phyloP scores from a whole-genome alignment of 2,888 invertebrate genomes.

The Macrophya annulata region DNA sequence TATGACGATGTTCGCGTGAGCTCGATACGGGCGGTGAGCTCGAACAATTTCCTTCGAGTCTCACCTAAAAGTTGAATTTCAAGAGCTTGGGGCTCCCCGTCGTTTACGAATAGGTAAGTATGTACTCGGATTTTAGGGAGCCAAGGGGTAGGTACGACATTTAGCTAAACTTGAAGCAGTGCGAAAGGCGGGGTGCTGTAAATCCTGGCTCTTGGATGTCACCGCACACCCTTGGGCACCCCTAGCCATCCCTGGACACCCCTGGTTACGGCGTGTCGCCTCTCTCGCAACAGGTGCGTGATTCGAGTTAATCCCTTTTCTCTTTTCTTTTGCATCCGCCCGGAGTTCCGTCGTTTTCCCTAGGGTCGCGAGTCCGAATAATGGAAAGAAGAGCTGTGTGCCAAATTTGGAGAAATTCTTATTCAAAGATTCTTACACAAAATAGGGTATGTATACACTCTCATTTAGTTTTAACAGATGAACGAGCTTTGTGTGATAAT shows the following conservation, averaged over 20 bases:
- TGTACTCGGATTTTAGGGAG: constrained; percentile 22
- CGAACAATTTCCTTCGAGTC: constrained; percentile 45
- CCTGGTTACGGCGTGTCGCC: constrained; percentile 36
- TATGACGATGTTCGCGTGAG: constrained; percentile 47
- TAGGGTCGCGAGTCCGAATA: constrained; percentile 21
- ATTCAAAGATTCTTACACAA: neutral
- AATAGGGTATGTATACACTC: neutral
- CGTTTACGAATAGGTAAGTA: constrained; percentile 25
- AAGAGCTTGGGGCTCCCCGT: neutral
- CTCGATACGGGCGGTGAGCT: constrained; percentile 48
- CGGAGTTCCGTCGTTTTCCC: constrained; percentile 5
- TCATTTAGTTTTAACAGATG: neutral
- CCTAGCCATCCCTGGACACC: constrained; percentile 33
- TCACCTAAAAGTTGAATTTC: constrained; percentile 46
- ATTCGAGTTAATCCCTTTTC: constrained; percentile 53
- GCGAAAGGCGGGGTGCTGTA: constrained; percentile 7
- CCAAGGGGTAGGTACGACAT: constrained; percentile 20
- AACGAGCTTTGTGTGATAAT: neutral
- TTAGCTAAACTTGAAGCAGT: constrained; percentile 6
- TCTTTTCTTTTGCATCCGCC: constrained; percentile 25
- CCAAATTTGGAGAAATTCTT: constrained; percentile 9
- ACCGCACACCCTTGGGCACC: constrained; percentile 28
- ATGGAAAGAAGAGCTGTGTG: constrained; percentile 23
- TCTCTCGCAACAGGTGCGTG: constrained; percentile 53
- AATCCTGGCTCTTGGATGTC: constrained; percentile 37